Evolutionary conservation across 2,888 invertebrate species (phyloP), one percentile per base, ranked within the genome.

Genomic region (Drosophila mulleri): DNA sequence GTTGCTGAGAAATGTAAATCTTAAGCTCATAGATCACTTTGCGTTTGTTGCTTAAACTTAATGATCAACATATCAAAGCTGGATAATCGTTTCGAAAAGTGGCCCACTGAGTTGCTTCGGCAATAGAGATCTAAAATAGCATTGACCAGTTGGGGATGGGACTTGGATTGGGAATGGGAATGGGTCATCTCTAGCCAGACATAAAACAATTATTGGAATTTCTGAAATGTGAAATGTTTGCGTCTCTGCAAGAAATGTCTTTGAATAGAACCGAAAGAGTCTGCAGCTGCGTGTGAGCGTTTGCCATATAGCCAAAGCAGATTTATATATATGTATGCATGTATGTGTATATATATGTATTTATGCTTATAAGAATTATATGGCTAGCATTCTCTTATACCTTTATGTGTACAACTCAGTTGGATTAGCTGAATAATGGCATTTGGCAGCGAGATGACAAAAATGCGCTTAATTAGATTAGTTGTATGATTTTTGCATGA

Each of bases 401-500:
- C 59, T 39, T 44, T 41, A 64, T 42, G 42, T 60, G 29, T 35
- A 37, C 37, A 65, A 16, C 29, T 42, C 26, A 64, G 75, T 70
- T 78, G 83, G 75, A 84, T 79, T 72, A 66, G 70, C 59, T 77
- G 74, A 83, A 82, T 82, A 79, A 83, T 76, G 56, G 75, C 80
- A 79, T 82, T 80, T 82, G 82, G 80, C 86, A 83, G 75, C 68
- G 72, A 80, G 77, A 83, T 80, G 82, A 83, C 86, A 77, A 76
- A 75, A 83, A 88, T 84, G 77, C 76, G 82, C 84, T 71, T 85
- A 85, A 85, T 85, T 89, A 89, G 87, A 85, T 85, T 87, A 84
- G 85, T 79, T 87, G 67, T 78, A 78, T 74, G 86, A 83, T 72
- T 75, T 83, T 72, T 61, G 74, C 73, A 70, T 75, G 75, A 80